These are phyloP conservation scores for Uropsilus gracilis DNA, from an alignment of 2,113 vertebrate genomes.

Conservation along the genomic window DNA sequence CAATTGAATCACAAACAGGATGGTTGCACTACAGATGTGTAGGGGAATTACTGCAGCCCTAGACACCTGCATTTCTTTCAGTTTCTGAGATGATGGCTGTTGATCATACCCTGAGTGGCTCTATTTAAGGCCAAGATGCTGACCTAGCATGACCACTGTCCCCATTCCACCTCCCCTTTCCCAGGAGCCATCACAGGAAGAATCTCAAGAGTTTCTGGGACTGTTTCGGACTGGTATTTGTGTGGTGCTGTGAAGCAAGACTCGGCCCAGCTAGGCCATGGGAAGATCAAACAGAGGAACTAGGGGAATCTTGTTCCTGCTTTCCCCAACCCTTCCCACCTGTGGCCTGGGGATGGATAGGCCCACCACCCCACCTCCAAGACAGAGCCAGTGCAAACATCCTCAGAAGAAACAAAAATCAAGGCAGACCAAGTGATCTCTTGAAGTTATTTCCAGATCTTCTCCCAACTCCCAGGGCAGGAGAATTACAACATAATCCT, in stretches of 20 bases:
- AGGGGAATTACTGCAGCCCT: too few relatives aligned
- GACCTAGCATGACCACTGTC: too few relatives aligned
- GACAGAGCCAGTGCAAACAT: not conserved
- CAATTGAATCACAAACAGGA: too few relatives aligned
- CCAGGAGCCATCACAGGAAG: not conserved
- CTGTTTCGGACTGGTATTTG: not conserved
- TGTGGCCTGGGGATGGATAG: not conserved
- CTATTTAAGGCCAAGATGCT: not conserved
- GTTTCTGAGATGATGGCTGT: not conserved
- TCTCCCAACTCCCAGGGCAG: not conserved
- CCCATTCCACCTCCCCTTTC: not conserved
- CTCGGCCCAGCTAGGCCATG: not conserved
- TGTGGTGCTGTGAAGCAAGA: not conserved
- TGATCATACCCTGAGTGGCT: not conserved
- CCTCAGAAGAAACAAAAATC: not conserved
- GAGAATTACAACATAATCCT: not conserved
- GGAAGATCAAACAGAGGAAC: conserved; percentile 10
- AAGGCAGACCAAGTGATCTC: not conserved
- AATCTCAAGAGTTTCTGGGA: not conserved
- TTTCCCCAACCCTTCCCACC: not conserved
- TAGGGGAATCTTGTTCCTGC: not conserved
- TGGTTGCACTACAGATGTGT: too few relatives aligned
- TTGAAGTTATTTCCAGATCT: not conserved
- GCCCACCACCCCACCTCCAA: not conserved
- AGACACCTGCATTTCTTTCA: not conserved